Evolutionary conservation across 2,888 invertebrate species (phyloP).

Genomic region (Pinctada fucata): DNA sequence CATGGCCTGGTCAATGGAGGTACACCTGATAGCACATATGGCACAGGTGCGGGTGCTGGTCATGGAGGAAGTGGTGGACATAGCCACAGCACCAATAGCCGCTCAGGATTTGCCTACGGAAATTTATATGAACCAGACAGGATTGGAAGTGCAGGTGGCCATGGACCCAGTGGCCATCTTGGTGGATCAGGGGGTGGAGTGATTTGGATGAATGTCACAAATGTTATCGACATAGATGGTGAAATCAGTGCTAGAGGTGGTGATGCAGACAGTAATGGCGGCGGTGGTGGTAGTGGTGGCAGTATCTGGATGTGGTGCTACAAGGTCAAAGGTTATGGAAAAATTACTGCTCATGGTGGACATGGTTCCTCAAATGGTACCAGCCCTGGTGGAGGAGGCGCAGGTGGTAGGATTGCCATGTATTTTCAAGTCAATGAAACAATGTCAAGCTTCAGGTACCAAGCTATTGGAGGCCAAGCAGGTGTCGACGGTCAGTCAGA

Average conservation of each 20-base stretch:
- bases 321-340: slow-evolving; percentile 62
- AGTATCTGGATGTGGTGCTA: slow-evolving; percentile 65
- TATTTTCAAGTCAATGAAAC: slow-evolving; percentile 63
- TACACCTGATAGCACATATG: slow-evolving; percentile 39
- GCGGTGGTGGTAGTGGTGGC: slow-evolving; percentile 66
- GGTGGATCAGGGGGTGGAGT: slow-evolving; percentile 65
- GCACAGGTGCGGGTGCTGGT: slow-evolving; percentile 53
- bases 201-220: slow-evolving; percentile 66
- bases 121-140: slow-evolving; percentile 63
- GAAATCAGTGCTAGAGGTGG: slow-evolving; percentile 60
- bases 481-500: slow-evolving; percentile 48
- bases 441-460: slow-evolving; percentile 59
- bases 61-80: slow-evolving; percentile 66
- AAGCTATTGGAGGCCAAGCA: slow-evolving; percentile 54
- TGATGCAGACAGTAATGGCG: slow-evolving; percentile 39
- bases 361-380: slow-evolving; percentile 39
- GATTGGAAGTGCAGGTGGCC: slow-evolving; percentile 63
- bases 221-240: slow-evolving; percentile 64
- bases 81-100: slow-evolving; percentile 29
- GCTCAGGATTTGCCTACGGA: slow-evolving; percentile 61
- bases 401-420: slow-evolving; percentile 64
- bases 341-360: slow-evolving; percentile 62
- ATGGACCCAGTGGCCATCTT: slow-evolving; percentile 37
- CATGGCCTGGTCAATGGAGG: slow-evolving; percentile 64
- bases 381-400: slow-evolving; percentile 60